Conservation (phyloP, 2,888 invertebrate genomes). For the Petrolisthes manimaculis region DNA sequence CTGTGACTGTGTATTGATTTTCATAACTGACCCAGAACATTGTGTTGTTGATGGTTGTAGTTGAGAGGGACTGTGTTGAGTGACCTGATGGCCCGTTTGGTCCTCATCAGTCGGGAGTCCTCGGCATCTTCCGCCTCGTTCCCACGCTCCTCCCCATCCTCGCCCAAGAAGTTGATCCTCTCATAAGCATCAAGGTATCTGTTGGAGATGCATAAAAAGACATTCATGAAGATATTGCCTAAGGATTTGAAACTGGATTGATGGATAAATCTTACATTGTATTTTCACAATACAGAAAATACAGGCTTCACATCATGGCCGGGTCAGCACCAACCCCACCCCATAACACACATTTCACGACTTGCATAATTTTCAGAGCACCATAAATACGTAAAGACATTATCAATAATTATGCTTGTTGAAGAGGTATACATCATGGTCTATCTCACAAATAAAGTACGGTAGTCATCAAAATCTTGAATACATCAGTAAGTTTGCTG, state of each 20-base stretch:
- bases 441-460: too few species aligned
- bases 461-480: too few species aligned
- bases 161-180: constrained; percentile 88
- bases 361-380: too few species aligned
- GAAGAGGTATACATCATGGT: too few species aligned
- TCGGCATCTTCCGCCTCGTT: constrained; percentile 85
- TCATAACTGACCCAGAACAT: constrained; percentile 76
- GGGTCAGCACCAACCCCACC: too few species aligned
- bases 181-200: constrained; percentile 86
- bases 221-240: neutral
- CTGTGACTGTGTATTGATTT: neutral
- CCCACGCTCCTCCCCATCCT: constrained; percentile 80
- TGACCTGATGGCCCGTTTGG: constrained; percentile 76
- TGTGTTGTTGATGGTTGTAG: constrained; percentile 85
- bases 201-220: constrained; percentile 36
- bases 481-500: too few species aligned
- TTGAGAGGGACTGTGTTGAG: constrained; percentile 79
- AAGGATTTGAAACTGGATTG: neutral
- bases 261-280: neutral
- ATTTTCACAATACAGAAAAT: neutral
- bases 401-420: too few species aligned
- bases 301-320: too few species aligned
- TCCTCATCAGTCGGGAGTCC: constrained; percentile 76
- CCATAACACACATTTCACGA: too few species aligned
- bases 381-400: too few species aligned